phyloP scores from a whole-genome alignment of 2,888 invertebrate genomes.

The Epistrophe grossulariae region DNA sequence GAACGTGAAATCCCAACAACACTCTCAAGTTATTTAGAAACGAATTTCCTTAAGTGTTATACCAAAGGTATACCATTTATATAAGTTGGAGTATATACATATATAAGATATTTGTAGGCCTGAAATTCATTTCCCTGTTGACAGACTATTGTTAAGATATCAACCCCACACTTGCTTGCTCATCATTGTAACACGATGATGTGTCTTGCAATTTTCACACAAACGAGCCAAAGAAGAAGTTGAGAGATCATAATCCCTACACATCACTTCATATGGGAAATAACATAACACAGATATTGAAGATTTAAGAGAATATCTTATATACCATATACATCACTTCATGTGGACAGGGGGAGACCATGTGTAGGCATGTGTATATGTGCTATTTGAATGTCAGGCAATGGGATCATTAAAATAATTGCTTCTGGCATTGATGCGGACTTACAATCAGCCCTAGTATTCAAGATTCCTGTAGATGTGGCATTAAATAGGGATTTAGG shows the following conservation, averaged over 20 bases:
- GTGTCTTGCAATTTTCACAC: constrained; percentile 41
- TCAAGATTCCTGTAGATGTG: constrained; percentile 62
- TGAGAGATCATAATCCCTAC: constrained; percentile 61
- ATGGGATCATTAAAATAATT: constrained; percentile 75
- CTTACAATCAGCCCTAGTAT: constrained; percentile 71
- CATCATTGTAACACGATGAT: constrained; percentile 2
- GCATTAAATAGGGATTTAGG: constrained; percentile 75
- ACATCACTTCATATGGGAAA: constrained; percentile 50
- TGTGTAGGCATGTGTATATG: neutral
- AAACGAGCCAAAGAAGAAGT: constrained; percentile 19
- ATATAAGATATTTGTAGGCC: constrained; percentile 15
- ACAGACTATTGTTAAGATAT: constrained; percentile 47
- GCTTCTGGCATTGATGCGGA: constrained; percentile 74
- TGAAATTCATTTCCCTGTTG: constrained; percentile 63
- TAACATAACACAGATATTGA: constrained; percentile 43
- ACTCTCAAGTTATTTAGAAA: constrained; percentile 62
- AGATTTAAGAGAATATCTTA: constrained; percentile 35
- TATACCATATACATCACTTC: constrained; percentile 2
- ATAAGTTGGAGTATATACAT: too few relatives aligned
- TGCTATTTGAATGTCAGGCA: constrained; percentile 60
- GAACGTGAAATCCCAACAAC: constrained; percentile 22
- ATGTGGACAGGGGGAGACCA: constrained; percentile 22
- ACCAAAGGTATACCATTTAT: too few relatives aligned
- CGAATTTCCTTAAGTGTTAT: constrained; percentile 70
- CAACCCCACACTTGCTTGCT: neutral